phyloP scores from a whole-genome alignment of 2,888 invertebrate species.

The Seira musarum region DNA sequence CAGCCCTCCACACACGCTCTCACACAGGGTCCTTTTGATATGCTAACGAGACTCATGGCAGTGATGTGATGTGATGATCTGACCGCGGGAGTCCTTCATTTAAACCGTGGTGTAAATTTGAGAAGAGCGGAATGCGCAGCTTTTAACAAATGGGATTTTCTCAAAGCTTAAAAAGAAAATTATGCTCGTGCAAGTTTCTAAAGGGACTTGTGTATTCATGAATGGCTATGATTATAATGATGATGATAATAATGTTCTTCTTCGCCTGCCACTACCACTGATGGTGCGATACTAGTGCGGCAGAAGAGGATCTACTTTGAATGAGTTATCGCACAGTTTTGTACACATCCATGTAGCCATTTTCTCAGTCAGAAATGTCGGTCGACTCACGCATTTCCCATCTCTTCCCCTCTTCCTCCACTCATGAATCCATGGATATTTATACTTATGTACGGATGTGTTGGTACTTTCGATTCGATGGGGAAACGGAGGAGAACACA shows the following conservation, averaged over 20 bases:
- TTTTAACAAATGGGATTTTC: conserved; percentile 11
- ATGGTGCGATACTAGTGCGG: neutral
- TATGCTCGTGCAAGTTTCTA: neutral
- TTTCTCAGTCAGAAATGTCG: conserved; percentile 14
- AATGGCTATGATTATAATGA: conserved; percentile 1
- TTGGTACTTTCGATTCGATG: too few relatives aligned
- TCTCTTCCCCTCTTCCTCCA: conserved; percentile 14
- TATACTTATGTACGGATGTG: too few relatives aligned
- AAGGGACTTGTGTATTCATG: neutral
- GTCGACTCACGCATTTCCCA: conserved; percentile 6
- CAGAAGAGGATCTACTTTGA: conserved; percentile 30
- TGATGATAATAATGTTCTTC: conserved; percentile 15
- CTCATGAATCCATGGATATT: neutral
- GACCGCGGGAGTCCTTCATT: conserved; percentile 43
- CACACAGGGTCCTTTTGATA: too few relatives aligned
- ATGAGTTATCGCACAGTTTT: conserved; percentile 46
- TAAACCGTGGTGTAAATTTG: conserved; percentile 36
- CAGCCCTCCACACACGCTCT: too few relatives aligned
- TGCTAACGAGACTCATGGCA: too few relatives aligned
- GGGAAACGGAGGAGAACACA: neutral
- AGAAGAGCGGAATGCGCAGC: conserved; percentile 25
- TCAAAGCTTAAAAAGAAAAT: conserved; percentile 12
- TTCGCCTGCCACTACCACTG: neutral
- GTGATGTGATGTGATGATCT: conserved; percentile 33
- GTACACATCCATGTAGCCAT: conserved; percentile 25